Percentiles rank a stretch among this genome's conserved stretches.
phyloP scores from a whole-genome alignment of 2,797 vertebrate species.

The Sebastes matsubarae region DNA sequence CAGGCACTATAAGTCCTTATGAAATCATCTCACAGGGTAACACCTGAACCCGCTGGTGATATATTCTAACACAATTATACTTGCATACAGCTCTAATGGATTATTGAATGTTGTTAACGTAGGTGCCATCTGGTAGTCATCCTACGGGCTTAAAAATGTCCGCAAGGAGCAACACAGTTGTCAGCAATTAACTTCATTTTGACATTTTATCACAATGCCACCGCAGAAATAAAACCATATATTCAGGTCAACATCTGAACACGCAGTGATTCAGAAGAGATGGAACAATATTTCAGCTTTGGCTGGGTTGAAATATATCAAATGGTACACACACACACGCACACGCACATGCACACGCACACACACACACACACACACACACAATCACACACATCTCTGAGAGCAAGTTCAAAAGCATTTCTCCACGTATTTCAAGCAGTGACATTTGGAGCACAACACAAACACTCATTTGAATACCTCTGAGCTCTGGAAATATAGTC shows the following conservation, averaged over 20 bases:
- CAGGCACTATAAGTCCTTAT: not conserved
- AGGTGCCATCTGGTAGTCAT: not conserved
- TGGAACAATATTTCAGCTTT: not conserved
- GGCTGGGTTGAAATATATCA: not conserved
- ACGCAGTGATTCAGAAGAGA: not conserved
- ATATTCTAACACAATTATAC: not conserved
- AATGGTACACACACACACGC: not conserved
- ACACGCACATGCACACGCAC: rapidly evolving
- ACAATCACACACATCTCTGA: not conserved
- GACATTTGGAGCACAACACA: constrained; percentile 52
- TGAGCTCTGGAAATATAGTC: constrained; percentile 41
- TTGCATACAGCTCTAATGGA: not conserved
- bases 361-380: not conserved
- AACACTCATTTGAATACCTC: constrained; percentile 50
- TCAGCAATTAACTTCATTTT: not conserved
- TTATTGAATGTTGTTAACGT: not conserved
- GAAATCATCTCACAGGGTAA: not conserved
- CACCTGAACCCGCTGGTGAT: not conserved
- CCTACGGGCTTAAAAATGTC: not conserved
- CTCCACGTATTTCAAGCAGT: constrained; percentile 25
- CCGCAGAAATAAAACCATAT: not conserved
- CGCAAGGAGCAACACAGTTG: not conserved
- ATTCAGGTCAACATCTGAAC: not conserved
- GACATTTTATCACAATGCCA: not conserved
- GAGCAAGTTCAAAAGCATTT: constrained; percentile 39